Conservation (phyloP, 2,113 vertebrate genomes). For the Cepphus grylle region DNA sequence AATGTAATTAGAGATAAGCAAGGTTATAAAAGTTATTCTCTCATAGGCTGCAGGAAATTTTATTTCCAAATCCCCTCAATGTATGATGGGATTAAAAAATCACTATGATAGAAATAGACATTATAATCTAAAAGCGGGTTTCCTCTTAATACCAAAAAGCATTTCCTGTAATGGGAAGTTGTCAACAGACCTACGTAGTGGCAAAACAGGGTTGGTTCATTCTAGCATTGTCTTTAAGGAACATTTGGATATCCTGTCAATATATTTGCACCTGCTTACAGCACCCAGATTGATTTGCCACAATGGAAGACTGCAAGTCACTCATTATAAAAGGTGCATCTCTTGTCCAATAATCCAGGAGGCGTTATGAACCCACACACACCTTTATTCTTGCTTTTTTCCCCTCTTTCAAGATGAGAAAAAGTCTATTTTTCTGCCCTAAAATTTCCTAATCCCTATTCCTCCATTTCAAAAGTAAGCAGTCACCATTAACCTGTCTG, state of each 20-base stretch:
- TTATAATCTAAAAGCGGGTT: background rate
- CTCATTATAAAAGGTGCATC: background rate
- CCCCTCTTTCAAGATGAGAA: background rate
- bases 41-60: background rate
- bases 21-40: conserved; percentile 38
- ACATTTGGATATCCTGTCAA: conserved; percentile 66
- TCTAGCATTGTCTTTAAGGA: conserved; percentile 67
- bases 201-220: conserved; percentile 52
- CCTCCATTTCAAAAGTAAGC: background rate
- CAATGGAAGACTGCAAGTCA: background rate
- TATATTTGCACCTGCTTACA: conserved; percentile 65
- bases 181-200: background rate
- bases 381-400: background rate
- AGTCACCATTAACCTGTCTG: background rate
- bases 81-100: background rate
- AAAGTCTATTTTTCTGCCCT: background rate
- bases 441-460: background rate
- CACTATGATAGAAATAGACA: background rate
- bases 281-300: conserved; percentile 55
- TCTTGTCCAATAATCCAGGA: background rate
- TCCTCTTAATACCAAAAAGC: background rate
- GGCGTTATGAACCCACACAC: background rate
- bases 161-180: background rate
- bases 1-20: conserved; percentile 51
- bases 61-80: background rate